These are phyloP conservation scores for Phthorimaea operculella DNA, from an alignment of 1,140 invertebrate genomes.

Conservation along the genomic window DNA sequence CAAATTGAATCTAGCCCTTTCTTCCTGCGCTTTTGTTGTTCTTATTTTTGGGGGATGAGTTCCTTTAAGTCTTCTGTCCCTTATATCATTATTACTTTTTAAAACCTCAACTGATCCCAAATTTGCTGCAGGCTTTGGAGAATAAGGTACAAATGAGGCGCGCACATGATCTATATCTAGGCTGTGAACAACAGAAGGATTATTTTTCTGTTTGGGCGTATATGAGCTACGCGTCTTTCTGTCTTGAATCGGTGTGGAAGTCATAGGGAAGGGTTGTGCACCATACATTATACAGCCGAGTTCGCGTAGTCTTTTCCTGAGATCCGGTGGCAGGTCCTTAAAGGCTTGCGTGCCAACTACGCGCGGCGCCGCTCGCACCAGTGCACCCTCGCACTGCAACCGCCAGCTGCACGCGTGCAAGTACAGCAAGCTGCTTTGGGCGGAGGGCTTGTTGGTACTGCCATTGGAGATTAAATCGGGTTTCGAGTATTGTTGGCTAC, in stretches of 20 bases:
- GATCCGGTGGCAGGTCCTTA: constrained; percentile 39
- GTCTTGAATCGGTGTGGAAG: constrained; percentile 21
- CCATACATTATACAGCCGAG: constrained; percentile 53
- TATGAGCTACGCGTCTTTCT: constrained; percentile 21
- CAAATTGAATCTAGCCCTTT: constrained; percentile 50
- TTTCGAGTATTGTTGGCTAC: constrained; percentile 25
- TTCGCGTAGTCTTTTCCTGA: constrained; percentile 40
- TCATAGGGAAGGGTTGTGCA: constrained; percentile 24
- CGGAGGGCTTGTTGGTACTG: constrained; percentile 16
- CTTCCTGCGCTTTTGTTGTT: constrained; percentile 53
- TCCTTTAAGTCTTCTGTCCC: constrained; percentile 21
- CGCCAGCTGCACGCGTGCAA: constrained; percentile 37
- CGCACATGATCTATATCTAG: constrained; percentile 47
- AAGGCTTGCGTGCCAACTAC: constrained; percentile 44
- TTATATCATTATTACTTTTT: constrained; percentile 23
- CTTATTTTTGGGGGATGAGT: constrained; percentile 34
- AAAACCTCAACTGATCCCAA: constrained; percentile 22
- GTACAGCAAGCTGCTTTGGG: constrained; percentile 24
- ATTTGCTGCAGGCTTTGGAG: constrained; percentile 27
- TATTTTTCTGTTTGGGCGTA: constrained; percentile 15
- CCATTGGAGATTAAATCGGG: constrained; percentile 35
- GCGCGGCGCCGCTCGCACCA: constrained; percentile 38
- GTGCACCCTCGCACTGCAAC: constrained; percentile 34
- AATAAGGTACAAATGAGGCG: constrained; percentile 44
- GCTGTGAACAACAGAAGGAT: constrained; percentile 19